These are phyloP conservation scores for Emys orbicularis DNA, from an alignment of 2,797 vertebrate species.

Conservation along the genomic window DNA sequence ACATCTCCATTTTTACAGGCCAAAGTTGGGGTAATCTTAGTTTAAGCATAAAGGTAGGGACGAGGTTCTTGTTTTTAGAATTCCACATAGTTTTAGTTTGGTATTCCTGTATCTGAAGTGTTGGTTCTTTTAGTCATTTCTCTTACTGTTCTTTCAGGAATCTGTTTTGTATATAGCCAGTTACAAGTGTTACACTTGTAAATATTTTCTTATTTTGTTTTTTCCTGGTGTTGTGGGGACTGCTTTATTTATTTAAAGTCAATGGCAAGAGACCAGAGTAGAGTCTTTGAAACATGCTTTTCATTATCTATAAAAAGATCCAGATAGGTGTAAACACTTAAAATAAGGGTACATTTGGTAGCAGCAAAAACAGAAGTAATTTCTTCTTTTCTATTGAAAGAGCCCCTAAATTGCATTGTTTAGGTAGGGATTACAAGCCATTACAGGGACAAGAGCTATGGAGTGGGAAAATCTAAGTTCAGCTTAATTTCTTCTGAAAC, in stretches of 20 bases:
- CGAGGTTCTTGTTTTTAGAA: neutral
- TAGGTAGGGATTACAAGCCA: neutral
- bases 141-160: neutral
- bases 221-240: neutral
- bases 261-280: neutral
- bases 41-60: neutral
- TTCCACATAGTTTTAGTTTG: neutral
- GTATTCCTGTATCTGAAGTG: neutral
- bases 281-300: neutral
- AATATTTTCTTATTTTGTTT: slow-evolving; percentile 11
- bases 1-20: neutral
- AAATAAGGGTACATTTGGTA: neutral
- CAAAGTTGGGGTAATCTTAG: slow-evolving; percentile 5
- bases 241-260: neutral
- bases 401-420: neutral
- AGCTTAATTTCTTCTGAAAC: neutral
- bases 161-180: neutral
- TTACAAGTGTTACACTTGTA: neutral
- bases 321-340: neutral
- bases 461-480: neutral
- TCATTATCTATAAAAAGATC: neutral
- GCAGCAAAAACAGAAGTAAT: accelerated
- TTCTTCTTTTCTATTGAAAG: neutral
- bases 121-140: neutral
- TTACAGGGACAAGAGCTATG: neutral